Conservation (phyloP, 1,140 invertebrate genomes). For the Macrotrachela quadricornifera region DNA sequence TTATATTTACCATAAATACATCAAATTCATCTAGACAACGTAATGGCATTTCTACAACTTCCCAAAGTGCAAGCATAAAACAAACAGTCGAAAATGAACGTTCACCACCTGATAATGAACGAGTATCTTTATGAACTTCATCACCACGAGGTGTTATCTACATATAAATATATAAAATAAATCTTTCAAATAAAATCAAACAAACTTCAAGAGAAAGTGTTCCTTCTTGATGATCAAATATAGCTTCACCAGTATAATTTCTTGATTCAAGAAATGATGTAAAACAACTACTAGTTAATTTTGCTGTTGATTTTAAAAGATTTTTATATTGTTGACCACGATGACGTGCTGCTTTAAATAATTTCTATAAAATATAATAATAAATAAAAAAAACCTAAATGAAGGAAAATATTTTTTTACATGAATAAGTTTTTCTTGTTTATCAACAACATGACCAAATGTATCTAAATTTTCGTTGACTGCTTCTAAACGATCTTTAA, state of each 20-base stretch:
- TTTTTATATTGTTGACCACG: too few relatives aligned
- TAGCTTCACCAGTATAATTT: conserved; percentile 23
- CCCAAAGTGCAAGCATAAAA: conserved; percentile 79
- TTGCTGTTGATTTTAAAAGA: too few relatives aligned
- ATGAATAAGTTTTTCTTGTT: too few relatives aligned
- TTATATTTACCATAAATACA: conserved; percentile 58
- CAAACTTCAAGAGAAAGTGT: conserved; percentile 22
- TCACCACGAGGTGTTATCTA: conserved; percentile 3
- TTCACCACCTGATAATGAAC: conserved; percentile 73
- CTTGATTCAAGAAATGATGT: conserved; percentile 2
- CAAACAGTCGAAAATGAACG: conserved; percentile 77
- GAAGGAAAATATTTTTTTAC: too few relatives aligned
- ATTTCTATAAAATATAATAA: too few relatives aligned
- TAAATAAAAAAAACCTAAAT: too few relatives aligned
- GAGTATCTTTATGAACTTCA: conserved; percentile 27
- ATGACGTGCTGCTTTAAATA: too few relatives aligned
- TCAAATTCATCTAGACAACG: conserved; percentile 93
- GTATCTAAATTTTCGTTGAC: too few relatives aligned
- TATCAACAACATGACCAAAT: too few relatives aligned
- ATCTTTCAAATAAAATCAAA: conserved; percentile 6
- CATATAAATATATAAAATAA: neutral
- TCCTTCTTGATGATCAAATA: conserved; percentile 24
- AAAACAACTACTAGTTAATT: too few relatives aligned
- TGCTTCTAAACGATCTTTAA: too few relatives aligned
- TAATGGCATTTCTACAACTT: conserved; percentile 66